Evolutionary conservation across 1,140 invertebrate species (phyloP).

Genomic region (Colletes latitarsis): DNA sequence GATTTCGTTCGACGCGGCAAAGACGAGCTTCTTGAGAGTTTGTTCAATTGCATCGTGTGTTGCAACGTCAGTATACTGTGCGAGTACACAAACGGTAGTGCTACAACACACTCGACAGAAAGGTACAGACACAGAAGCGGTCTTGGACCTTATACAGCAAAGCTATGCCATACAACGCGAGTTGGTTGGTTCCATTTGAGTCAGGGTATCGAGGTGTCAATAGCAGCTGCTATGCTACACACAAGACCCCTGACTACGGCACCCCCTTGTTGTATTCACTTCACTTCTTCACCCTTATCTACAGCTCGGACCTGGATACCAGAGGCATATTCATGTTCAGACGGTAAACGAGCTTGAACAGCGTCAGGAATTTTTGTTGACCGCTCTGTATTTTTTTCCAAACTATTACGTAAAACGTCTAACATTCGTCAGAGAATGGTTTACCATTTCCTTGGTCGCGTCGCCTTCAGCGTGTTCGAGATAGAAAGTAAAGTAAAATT

Average conservation of each 20-base stretch:
- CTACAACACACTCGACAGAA: slow-evolving; percentile 30
- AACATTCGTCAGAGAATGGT: too few species aligned
- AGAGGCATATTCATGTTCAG: slow-evolving; percentile 66
- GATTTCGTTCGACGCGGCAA: neutral
- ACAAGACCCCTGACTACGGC: slow-evolving; percentile 75
- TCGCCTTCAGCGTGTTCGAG: too few species aligned
- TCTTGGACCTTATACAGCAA: slow-evolving; percentile 64
- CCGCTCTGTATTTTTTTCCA: neutral
- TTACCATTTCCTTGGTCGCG: too few species aligned
- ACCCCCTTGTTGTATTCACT: slow-evolving; percentile 72
- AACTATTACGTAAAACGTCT: too few species aligned
- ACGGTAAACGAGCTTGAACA: slow-evolving; percentile 57
- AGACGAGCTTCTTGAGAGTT: slow-evolving; percentile 53
- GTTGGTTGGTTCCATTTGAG: slow-evolving; percentile 79
- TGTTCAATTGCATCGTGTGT: slow-evolving; percentile 52
- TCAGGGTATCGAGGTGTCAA: slow-evolving; percentile 81
- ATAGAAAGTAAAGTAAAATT: too few species aligned
- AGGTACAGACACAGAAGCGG: slow-evolving; percentile 49
- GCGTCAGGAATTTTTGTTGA: slow-evolving; percentile 30
- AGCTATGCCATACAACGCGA: slow-evolving; percentile 74
- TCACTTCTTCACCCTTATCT: slow-evolving; percentile 77
- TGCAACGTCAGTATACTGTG: slow-evolving; percentile 9
- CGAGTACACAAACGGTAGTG: slow-evolving; percentile 6
- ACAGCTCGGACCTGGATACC: slow-evolving; percentile 62
- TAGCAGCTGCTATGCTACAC: slow-evolving; percentile 80